Conservation (phyloP, 1,140 invertebrate species). For the Ditylenchus dipsaci region DNA sequence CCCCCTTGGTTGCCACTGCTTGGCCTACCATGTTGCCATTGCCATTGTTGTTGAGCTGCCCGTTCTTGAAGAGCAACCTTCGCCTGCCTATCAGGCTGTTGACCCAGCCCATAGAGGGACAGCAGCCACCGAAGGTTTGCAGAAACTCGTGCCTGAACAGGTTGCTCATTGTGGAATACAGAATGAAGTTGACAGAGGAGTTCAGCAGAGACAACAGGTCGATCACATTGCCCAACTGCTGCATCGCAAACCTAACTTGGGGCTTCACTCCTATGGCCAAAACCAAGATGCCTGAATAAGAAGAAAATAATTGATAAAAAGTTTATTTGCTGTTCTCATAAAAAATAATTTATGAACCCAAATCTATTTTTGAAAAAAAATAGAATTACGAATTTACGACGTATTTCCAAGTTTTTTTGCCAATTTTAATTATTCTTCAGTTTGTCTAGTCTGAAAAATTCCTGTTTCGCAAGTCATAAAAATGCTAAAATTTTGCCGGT, state of each 20-base stretch:
- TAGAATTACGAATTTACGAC: no score
- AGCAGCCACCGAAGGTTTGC: constrained; percentile 16
- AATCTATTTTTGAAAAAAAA: no score
- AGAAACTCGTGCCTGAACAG: constrained; percentile 42
- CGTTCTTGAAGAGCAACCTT: not conserved
- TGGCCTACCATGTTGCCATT: not conserved
- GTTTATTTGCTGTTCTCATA: no score
- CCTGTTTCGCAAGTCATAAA: no score
- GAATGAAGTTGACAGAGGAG: constrained; percentile 61
- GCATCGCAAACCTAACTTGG: constrained; percentile 40
- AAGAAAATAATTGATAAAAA: no score
- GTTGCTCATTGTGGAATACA: constrained; percentile 62
- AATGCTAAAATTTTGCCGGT: no score
- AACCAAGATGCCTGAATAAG: constrained; percentile 29
- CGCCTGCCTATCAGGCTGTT: not conserved
- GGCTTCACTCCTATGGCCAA: constrained; percentile 32
- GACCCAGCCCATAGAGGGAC: not conserved
- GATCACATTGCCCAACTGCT: constrained; percentile 60
- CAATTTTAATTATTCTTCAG: no score
- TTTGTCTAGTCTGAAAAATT: no score
- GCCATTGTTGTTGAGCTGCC: not conserved
- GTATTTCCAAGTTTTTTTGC: no score
- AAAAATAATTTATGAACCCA: no score
- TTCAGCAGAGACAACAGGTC: constrained; percentile 59
- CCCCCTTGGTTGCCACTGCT: no score